Evolutionary conservation across 2,888 invertebrate species (phyloP), one percentile per base, ranked within the genome.

Genomic region (Idaea straminata): DNA sequence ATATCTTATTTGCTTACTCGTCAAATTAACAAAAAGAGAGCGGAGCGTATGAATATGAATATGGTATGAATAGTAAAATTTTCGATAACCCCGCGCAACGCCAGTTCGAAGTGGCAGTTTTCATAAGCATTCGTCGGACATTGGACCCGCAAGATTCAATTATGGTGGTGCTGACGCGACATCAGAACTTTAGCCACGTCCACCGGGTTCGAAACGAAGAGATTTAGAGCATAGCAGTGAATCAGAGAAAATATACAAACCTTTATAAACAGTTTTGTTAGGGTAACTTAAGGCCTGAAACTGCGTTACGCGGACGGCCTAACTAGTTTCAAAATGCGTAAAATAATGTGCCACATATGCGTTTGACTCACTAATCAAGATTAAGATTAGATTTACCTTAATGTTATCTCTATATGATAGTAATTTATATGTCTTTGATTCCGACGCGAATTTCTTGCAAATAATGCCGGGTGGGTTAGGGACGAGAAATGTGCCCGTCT

Each of bases 111-210:
- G 71, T 64, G 68, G 73, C 76, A 74, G 73, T 76, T 74, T 74
- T 74, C 67, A 64, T 67, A 16, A 16, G 58, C 58, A 58, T 58
- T 58, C 58, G 16, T 16, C 16, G 58, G 58, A 16, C 58, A 71
- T 69, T 73, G 74, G 80, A 83, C 83, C 83, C 86, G 68, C 83
- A 84, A 83, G 84, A 87, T 87, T 87, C 86, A 87, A 87, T 88
- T 87, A 87, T 81, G 72, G 69, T 69, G 72, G 71, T 74, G 85
- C 86, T 88, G 88, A 86, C 85, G 78, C 73, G 73, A 81, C 82
- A 79, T 83, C 86, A 83, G 79, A 85, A 86, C 79, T 85, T 84
- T 80, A 78, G 76, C 82, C 75, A 77, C 74, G 70, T 67, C 72
- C 79, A 77, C 58, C 58, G 58, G n/a, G 16, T 58, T 15, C 15